Conservation (phyloP, 2,888 invertebrate species). For the Halictus quadricinctus region DNA sequence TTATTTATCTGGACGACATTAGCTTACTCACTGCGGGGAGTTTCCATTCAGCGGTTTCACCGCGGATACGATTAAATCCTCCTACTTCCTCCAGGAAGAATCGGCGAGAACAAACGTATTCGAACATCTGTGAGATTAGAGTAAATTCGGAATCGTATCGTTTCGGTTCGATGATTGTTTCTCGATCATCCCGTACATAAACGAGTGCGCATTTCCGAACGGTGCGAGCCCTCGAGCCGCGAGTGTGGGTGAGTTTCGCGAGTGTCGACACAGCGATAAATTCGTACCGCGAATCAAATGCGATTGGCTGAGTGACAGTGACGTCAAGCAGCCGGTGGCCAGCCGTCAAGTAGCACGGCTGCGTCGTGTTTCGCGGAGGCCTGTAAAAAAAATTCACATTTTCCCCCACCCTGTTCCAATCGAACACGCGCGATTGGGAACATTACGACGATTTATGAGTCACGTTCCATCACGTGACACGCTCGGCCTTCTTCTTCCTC, state of each 20-base stretch:
- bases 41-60: not conserved
- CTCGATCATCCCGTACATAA: not conserved
- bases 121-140: not conserved
- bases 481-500: not conserved
- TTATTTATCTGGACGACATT: not conserved
- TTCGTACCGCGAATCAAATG: constrained; percentile 60
- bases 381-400: constrained; percentile 18
- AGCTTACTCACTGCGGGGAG: not conserved
- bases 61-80: not conserved
- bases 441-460: constrained; percentile 31
- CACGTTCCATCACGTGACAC: constrained; percentile 26
- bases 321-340: constrained; percentile 50
- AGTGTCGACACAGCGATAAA: constrained; percentile 55
- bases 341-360: constrained; percentile 34
- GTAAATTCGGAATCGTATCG: not conserved
- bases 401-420: not conserved
- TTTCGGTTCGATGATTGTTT: not conserved
- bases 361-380: constrained; percentile 16
- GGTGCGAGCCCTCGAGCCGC: not conserved
- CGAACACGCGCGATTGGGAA: constrained; percentile 9
- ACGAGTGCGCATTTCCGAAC: not conserved
- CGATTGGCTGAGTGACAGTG: constrained; percentile 55
- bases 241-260: constrained; percentile 29
- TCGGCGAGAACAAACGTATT: too few relatives aligned
- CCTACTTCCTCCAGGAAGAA: not conserved